A percentile compares a stretch with the other conserved stretches of the same genome.
Conservation (phyloP, 2,797 vertebrate species). For the Aldrovandia affinis region DNA sequence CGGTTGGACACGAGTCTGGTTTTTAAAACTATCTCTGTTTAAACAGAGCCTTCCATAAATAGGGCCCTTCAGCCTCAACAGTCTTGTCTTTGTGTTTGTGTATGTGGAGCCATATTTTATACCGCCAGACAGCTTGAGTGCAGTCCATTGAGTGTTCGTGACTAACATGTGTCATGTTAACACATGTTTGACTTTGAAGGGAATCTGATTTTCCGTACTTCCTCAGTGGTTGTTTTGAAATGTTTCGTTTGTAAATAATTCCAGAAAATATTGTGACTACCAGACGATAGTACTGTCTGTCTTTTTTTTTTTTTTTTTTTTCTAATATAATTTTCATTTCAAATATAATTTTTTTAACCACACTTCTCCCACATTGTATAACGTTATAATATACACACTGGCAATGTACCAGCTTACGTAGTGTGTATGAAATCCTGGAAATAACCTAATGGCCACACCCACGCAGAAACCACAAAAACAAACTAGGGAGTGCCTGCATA, state of each 20-base stretch:
- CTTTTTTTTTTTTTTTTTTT: neutral
- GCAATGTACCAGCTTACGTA: neutral
- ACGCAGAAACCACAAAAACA: neutral
- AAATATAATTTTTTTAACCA: neutral
- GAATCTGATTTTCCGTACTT: neutral
- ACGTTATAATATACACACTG: neutral
- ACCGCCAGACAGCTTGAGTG: neutral
- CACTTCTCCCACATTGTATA: neutral
- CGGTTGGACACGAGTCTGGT: neutral
- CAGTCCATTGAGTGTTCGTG: slow-evolving; percentile 3
- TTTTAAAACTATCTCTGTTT: slow-evolving; percentile 1
- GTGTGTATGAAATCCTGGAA: neutral
- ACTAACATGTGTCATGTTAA: slow-evolving; percentile 14
- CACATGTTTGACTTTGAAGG: neutral
- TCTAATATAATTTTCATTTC: no score
- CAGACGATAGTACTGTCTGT: no score
- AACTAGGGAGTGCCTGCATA: neutral
- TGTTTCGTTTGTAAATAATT: neutral
- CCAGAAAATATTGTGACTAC: neutral
- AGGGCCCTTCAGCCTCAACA: slow-evolving; percentile 16
- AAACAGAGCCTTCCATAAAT: neutral
- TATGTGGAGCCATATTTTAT: neutral
- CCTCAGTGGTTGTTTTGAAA: neutral
- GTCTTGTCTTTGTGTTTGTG: slow-evolving; percentile 21
- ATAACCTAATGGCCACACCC: neutral